Percentiles rank a stretch among this genome's conserved stretches.
Evolutionary conservation across 2,888 invertebrate genomes (phyloP).

Genomic region (Epistrophe eligans): DNA sequence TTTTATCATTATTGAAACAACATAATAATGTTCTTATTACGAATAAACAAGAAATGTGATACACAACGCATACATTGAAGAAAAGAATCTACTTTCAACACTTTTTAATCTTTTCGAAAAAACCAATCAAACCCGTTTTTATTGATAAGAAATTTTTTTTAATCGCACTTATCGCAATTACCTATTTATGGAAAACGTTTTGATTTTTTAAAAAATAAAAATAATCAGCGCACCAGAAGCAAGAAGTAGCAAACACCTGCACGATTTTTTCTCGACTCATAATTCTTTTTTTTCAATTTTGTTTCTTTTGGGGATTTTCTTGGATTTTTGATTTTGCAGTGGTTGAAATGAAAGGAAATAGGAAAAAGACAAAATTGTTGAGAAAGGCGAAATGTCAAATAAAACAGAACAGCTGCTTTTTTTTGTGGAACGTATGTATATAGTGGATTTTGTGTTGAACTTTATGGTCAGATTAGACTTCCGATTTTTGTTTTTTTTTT

Average conservation of each 20-base stretch:
- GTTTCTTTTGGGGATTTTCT: conserved; percentile 31
- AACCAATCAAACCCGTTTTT: not conserved
- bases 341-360: conserved; percentile 33
- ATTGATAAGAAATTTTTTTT: not conserved
- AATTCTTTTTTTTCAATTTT: conserved; percentile 21
- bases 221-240: conserved; percentile 37
- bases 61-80: not conserved
- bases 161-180: not conserved
- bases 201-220: not conserved
- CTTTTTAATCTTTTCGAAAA: not conserved
- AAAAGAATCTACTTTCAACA: not conserved
- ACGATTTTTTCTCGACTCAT: conserved; percentile 74
- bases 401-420: conserved; percentile 42
- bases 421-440: conserved; percentile 7
- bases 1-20: not conserved
- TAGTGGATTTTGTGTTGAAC: not conserved
- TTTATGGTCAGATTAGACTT: not conserved
- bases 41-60: conserved; percentile 9
- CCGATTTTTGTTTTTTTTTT: not conserved
- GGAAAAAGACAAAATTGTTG: conserved; percentile 47
- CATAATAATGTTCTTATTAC: not conserved
- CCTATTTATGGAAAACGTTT: not conserved
- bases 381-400: conserved; percentile 63
- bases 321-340: conserved; percentile 14
- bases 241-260: conserved; percentile 62